Base-by-base conservation (phyloP, 1,140 invertebrate species). In the Augochlora pura region DNA sequence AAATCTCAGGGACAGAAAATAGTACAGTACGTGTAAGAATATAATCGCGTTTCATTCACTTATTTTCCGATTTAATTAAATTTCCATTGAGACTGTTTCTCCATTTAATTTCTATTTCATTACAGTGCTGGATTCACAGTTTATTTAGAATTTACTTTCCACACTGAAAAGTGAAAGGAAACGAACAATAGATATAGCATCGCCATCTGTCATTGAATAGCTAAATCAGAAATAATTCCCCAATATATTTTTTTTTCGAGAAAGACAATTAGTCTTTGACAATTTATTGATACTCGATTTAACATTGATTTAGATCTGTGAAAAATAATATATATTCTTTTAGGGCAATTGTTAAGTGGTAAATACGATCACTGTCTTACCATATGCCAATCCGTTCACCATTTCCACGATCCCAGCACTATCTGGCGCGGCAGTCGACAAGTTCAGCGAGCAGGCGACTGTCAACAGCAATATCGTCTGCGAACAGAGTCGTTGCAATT, bases 371-470 rank as follows among this genome's bases (percentile, higher is more conserved):
- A 38, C 72, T 81, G 16, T 66, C 90, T 91, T 83, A 92, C 91
- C 91, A 46, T 91, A 92, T 10, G 91, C 90, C 38, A 92, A 76
- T 82, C 91, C 91, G 52, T 88, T 86, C 27, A 81, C 72, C 89
- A 91, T 90, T 52, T 90, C 89, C 8, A 91, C 89, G 21, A 90
- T 83, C 9, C 90, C 91, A 18, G 90, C 91, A 60, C 91, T 91
- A 25, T 92, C 91, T 12, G 87, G 83, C 9, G 66, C 60, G 46
- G 77, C 87, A 32, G 72, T 65, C 63, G 84, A 81, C 81, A 77
- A 78, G 25, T 72, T 72, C 16, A 83, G 8, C 39, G 85, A 27
- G 12, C 63, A 52, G 16, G 60, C 42, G 8, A 85, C 7, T 57
- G 64, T 76, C 38, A 85, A 72, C 38, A 80, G 12, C 14, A 82